Evolutionary conservation across 2,888 invertebrate genomes (phyloP).

Genomic region (Ypsolopha scabrella): DNA sequence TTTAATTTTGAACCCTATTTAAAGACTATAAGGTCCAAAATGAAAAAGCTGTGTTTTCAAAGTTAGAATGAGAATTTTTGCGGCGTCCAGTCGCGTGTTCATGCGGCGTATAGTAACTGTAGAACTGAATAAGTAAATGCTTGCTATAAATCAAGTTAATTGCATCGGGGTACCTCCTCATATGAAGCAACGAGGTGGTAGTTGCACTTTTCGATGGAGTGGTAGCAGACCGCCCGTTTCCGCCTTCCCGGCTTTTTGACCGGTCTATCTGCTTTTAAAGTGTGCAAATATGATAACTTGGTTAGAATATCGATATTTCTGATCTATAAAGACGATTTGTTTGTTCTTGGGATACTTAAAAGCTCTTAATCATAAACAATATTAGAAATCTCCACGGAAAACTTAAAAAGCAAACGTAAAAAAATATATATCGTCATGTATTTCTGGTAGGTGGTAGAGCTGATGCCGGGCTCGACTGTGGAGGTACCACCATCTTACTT

Average conservation of each 20-base stretch:
- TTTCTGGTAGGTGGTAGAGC: too few relatives aligned
- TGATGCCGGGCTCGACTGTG: too few relatives aligned
- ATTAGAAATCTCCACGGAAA: too few relatives aligned
- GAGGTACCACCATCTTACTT: too few relatives aligned
- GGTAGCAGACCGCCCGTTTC: conserved; percentile 3
- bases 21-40: not conserved
- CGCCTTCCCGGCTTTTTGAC: conserved; percentile 4
- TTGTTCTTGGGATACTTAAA: not conserved
- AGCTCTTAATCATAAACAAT: too few relatives aligned
- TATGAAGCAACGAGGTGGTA: conserved; percentile 28
- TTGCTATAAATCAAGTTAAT: conserved; percentile 69
- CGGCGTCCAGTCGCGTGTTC: conserved; percentile 39
- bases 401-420: too few relatives aligned
- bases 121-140: conserved; percentile 68
- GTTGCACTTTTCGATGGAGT: conserved; percentile 6
- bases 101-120: conserved; percentile 43
- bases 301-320: not conserved
- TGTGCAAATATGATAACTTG: not conserved
- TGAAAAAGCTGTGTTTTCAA: conserved; percentile 11
- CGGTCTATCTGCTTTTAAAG: not conserved
- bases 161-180: conserved; percentile 61
- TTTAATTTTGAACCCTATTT: conserved; percentile 8
- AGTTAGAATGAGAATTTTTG: conserved; percentile 23
- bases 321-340: not conserved
- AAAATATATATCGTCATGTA: too few relatives aligned